Evolutionary conservation across 1,140 invertebrate species (phyloP).

Genomic region (Cheumatopsyche charites): DNA sequence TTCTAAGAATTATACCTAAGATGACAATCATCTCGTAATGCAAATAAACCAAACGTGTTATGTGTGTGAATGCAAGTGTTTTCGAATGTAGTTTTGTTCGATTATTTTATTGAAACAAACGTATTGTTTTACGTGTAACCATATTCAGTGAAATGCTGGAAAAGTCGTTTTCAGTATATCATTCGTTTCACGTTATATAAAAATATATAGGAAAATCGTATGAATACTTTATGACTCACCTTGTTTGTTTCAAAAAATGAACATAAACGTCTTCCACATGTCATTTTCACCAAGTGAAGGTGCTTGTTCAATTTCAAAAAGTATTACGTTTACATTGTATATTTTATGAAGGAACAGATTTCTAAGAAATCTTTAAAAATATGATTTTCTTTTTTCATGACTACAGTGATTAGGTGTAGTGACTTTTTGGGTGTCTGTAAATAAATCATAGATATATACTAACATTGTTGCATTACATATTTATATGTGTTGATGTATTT

Average conservation of each 20-base stretch:
- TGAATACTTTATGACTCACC: too few relatives aligned
- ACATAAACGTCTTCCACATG: conserved; percentile 29
- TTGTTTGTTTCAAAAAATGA: neutral
- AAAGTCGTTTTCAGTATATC: neutral
- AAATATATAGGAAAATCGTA: neutral
- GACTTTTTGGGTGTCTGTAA: conserved; percentile 33
- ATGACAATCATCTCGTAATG: conserved; percentile 13
- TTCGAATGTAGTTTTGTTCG: neutral
- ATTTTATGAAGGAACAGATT: neutral
- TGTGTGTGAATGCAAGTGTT: neutral
- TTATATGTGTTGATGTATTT: conserved; percentile 29
- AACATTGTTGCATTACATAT: conserved; percentile 18
- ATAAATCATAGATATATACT: conserved; percentile 34
- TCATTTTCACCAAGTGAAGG: conserved; percentile 20
- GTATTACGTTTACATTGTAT: conserved; percentile 17
- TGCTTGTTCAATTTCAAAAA: conserved; percentile 24
- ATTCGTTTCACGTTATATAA: neutral
- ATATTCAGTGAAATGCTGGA: neutral
- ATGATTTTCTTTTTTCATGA: neutral
- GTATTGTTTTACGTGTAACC: too few relatives aligned
- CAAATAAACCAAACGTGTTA: neutral
- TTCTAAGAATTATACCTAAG: neutral
- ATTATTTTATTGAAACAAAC: neutral
- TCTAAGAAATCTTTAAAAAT: conserved; percentile 19
- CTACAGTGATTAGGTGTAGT: conserved; percentile 23